A percentile compares a stretch with the other conserved stretches of the same genome.
phyloP scores from a whole-genome alignment of 2,888 invertebrate species.

The Kryphioiulus occultus region DNA sequence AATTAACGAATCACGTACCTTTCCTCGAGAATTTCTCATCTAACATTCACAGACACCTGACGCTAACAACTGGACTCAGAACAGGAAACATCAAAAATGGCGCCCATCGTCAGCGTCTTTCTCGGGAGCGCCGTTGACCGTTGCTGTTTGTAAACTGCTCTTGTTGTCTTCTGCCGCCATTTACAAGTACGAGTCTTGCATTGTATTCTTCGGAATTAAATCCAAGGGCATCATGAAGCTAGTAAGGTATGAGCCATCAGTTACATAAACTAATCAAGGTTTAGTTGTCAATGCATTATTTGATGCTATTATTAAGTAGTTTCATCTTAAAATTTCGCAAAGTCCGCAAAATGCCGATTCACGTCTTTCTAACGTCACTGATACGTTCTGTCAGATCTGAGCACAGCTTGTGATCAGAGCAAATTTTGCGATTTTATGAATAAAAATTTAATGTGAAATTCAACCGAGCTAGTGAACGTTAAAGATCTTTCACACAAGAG shows the following conservation, averaged over 20 bases:
- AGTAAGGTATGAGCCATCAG: conserved; percentile 52
- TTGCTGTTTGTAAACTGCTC: not conserved
- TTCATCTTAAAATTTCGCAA: not conserved
- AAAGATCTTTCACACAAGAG: too few relatives aligned
- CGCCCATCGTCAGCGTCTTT: not conserved
- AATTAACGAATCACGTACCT: not conserved
- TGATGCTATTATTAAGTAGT: not conserved
- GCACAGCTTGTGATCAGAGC: too few relatives aligned
- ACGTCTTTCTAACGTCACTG: not conserved
- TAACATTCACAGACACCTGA: too few relatives aligned
- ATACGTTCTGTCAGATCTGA: not conserved
- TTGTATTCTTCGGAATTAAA: conserved; percentile 4
- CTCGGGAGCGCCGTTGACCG: not conserved
- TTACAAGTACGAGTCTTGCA: not conserved
- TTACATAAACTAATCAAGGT: not conserved
- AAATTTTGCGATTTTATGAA: too few relatives aligned
- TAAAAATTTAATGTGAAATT: too few relatives aligned
- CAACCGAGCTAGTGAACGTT: too few relatives aligned
- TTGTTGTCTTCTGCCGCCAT: not conserved
- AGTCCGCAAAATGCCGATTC: not conserved
- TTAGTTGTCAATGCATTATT: not conserved
- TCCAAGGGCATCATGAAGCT: conserved; percentile 54
- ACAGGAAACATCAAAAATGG: not conserved
- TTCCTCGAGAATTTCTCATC: too few relatives aligned
- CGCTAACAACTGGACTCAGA: too few relatives aligned